Percentiles rank a stretch among this genome's conserved stretches.
Evolutionary conservation across 2,888 invertebrate genomes (phyloP).

Genomic region (Melanargia galathea): DNA sequence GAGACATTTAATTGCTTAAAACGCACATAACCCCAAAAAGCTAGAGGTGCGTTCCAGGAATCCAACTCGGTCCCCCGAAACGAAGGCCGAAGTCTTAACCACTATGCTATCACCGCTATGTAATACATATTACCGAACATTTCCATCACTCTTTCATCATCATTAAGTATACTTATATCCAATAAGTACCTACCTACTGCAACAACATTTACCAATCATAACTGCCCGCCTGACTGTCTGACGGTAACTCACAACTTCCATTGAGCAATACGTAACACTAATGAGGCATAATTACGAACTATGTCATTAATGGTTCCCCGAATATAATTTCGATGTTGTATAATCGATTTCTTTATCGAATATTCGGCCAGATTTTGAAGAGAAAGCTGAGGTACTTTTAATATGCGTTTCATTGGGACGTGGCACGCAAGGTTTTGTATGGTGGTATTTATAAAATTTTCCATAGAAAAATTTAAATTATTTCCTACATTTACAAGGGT

Average conservation of each 20-base stretch:
- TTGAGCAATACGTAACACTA: constrained; percentile 21
- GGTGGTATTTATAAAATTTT: constrained; percentile 5
- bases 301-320: constrained; percentile 31
- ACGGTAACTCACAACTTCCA: constrained; percentile 12
- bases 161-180: background rate
- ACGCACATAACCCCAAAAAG: too few species aligned
- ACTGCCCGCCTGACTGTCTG: background rate
- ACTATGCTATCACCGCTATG: too few species aligned
- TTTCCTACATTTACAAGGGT: background rate
- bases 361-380: constrained; percentile 41
- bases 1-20: too few species aligned
- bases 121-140: too few species aligned
- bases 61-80: too few species aligned
- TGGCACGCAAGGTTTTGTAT: constrained; percentile 57
- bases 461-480: background rate
- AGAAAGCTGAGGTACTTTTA: constrained; percentile 61
- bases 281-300: constrained; percentile 33
- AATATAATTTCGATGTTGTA: constrained; percentile 50
- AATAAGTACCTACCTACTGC: too few species aligned
- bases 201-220: constrained; percentile 41
- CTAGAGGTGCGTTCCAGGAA: too few species aligned
- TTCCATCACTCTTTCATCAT: constrained; percentile 1
- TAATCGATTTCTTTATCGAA: constrained; percentile 65
- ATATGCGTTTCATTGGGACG: constrained; percentile 53
- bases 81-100: too few species aligned